Evolutionary conservation across 2,888 invertebrate species (phyloP).

Genomic region (Eremobia ochroleuca): DNA sequence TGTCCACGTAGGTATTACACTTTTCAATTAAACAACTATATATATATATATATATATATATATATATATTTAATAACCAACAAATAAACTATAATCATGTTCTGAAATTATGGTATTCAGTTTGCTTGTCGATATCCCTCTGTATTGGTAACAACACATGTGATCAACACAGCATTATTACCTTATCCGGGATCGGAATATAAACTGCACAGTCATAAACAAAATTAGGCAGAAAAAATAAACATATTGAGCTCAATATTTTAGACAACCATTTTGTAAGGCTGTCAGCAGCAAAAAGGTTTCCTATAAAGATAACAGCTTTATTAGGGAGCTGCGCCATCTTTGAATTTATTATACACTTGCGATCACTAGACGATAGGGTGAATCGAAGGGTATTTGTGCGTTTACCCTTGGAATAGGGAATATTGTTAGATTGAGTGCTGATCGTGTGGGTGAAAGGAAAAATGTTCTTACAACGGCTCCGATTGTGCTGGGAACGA

Average conservation of each 20-base stretch:
- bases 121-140: too few relatives aligned
- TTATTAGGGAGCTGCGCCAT: slow-evolving; percentile 47
- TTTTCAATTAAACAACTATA: too few relatives aligned
- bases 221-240: slow-evolving; percentile 29
- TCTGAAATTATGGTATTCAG: too few relatives aligned
- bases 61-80: too few relatives aligned
- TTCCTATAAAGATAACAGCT: slow-evolving; percentile 58
- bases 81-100: too few relatives aligned
- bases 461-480: slow-evolving; percentile 11
- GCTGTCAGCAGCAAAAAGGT: slow-evolving; percentile 48
- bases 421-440: slow-evolving; percentile 29
- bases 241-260: slow-evolving; percentile 41
- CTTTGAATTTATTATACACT: slow-evolving; percentile 61
- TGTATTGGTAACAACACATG: too few relatives aligned
- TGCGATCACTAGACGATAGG: slow-evolving; percentile 52
- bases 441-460: background rate
- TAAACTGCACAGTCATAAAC: slow-evolving; percentile 30
- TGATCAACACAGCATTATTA: background rate
- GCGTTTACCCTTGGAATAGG: slow-evolving; percentile 29
- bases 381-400: slow-evolving; percentile 43
- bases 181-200: background rate
- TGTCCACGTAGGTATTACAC: too few relatives aligned
- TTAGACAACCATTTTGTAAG: slow-evolving; percentile 43
- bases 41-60: too few relatives aligned
- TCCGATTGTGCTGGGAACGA: background rate